These are phyloP conservation scores for Schizotus pectinicornis DNA, from an alignment of 2,888 invertebrate genomes.

Conservation along the genomic window DNA sequence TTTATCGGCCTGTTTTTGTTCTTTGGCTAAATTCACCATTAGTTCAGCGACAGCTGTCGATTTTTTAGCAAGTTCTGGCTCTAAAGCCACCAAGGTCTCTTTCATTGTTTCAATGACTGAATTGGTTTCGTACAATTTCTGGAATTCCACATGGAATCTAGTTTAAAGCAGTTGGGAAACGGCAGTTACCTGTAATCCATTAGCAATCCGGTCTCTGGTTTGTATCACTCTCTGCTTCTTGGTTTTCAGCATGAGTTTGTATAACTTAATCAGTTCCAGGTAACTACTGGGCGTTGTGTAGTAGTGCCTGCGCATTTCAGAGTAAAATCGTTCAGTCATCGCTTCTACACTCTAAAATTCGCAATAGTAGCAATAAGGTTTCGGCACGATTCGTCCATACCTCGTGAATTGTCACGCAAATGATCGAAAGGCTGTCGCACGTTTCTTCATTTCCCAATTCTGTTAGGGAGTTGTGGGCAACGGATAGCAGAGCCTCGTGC, in stretches of 20 bases:
- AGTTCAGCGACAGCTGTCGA: constrained; percentile 77
- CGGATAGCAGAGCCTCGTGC: constrained; percentile 82
- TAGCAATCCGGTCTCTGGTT: constrained; percentile 72
- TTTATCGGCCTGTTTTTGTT: constrained; percentile 81
- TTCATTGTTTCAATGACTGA: constrained; percentile 85
- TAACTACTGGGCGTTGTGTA: constrained; percentile 94
- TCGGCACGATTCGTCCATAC: constrained; percentile 54
- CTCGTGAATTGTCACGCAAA: constrained; percentile 77
- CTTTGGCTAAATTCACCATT: constrained; percentile 76
- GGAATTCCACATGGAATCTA: constrained; percentile 41
- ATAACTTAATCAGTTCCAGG: constrained; percentile 82
- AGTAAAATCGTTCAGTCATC: constrained; percentile 77
- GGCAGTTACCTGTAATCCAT: constrained; percentile 68
- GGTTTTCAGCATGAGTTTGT: constrained; percentile 70
- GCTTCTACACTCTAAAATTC: constrained; percentile 73
- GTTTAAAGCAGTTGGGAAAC: neutral
- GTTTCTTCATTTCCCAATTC: constrained; percentile 63
- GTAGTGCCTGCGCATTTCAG: constrained; percentile 84
- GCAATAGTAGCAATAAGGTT: no score
- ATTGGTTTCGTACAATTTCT: constrained; percentile 84
- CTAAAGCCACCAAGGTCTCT: constrained; percentile 78
- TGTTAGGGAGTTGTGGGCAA: constrained; percentile 75
- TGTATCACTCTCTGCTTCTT: constrained; percentile 73
- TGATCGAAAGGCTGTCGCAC: constrained; percentile 63
- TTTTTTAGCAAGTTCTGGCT: constrained; percentile 80